Evolutionary conservation across 2,113 vertebrate genomes (phyloP).

Genomic region (Leptosomus discolor): DNA sequence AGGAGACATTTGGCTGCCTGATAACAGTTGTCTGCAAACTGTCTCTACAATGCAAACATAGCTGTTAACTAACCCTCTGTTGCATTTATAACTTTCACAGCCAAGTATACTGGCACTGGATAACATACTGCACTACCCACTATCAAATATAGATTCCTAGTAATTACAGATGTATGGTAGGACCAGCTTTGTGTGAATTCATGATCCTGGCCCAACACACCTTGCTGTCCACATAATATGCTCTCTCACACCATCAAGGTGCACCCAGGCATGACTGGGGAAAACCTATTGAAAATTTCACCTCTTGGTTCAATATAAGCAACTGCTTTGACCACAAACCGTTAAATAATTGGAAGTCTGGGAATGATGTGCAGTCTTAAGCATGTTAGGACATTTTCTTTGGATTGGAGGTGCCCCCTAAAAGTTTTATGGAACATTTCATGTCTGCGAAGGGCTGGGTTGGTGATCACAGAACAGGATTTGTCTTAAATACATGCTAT

Average conservation of each 20-base stretch:
- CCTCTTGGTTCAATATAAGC: neutral
- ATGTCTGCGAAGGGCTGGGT: neutral
- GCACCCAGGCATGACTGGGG: neutral
- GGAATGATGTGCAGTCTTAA: neutral
- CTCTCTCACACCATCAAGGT: neutral
- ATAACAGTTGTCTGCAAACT: slow-evolving; percentile 1
- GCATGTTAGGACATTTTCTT: neutral
- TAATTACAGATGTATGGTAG: neutral
- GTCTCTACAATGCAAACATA: neutral
- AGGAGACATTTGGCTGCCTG: slow-evolving; percentile 31
- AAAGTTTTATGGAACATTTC: neutral
- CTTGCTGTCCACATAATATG: neutral
- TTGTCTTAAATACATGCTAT: neutral
- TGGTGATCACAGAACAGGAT: neutral
- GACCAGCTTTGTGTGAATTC: neutral
- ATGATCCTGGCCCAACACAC: neutral
- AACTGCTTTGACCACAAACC: neutral
- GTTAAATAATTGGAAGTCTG: neutral
- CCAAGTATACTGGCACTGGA: neutral
- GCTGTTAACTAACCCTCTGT: neutral
- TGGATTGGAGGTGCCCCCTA: neutral
- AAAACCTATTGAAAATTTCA: neutral
- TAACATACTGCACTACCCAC: neutral
- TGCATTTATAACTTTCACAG: neutral
- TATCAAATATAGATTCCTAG: neutral